Percentiles rank a stretch among this genome's conserved stretches.
phyloP scores from a whole-genome alignment of 2,888 invertebrate genomes.

The Andrena hattorfiana region DNA sequence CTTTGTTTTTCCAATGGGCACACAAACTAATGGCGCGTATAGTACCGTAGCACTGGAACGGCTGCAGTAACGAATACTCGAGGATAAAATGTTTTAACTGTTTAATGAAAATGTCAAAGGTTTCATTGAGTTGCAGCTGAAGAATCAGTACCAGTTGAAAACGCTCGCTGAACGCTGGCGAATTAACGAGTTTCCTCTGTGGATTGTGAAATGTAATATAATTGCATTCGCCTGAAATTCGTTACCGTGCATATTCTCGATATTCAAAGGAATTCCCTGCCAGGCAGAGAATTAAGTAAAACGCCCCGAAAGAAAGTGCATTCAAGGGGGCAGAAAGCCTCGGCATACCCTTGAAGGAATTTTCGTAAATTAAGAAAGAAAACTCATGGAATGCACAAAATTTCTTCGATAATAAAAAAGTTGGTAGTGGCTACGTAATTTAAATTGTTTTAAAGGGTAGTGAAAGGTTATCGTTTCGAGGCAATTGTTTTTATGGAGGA shows the following conservation, averaged over 20 bases:
- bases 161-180: neutral
- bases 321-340: neutral
- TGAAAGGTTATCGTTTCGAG: too few relatives aligned
- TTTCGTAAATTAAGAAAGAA: neutral
- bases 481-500: too few relatives aligned
- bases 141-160: neutral
- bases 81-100: neutral
- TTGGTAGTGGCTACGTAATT: too few relatives aligned
- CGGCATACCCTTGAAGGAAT: neutral
- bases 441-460: too few relatives aligned
- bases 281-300: neutral
- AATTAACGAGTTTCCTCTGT: neutral
- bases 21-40: too few relatives aligned
- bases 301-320: neutral
- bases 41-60: too few relatives aligned
- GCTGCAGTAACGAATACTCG: too few relatives aligned
- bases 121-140: neutral
- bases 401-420: neutral
- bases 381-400: neutral
- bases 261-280: neutral
- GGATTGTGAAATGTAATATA: conserved; percentile 3
- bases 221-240: neutral
- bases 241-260: neutral
- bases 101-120: conserved; percentile 5
- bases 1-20: too few relatives aligned